These are phyloP conservation scores for Cantharis nigra DNA, from an alignment of 2,888 invertebrate genomes.

Conservation along the genomic window DNA sequence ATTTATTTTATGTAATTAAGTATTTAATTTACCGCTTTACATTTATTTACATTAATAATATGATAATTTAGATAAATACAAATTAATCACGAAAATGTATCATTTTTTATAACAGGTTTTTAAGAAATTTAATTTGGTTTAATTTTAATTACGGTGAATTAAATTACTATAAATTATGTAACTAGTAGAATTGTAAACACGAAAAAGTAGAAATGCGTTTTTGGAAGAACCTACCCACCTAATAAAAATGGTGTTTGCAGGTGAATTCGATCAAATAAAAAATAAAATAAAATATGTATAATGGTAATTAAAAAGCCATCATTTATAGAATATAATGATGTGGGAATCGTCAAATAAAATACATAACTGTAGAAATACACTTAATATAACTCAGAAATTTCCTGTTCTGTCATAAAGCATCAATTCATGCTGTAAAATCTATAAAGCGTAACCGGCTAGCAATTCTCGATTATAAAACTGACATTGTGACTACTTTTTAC, in stretches of 20 bases:
- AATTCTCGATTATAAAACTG: constrained; percentile 6
- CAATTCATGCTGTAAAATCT: constrained; percentile 47
- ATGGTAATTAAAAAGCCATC: neutral
- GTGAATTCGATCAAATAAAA: neutral
- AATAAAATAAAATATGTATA: neutral
- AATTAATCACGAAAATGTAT: neutral
- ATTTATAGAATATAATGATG: neutral
- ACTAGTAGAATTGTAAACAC: neutral
- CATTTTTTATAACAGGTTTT: neutral
- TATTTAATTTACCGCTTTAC: neutral
- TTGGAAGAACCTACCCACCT: neutral
- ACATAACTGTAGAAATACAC: constrained; percentile 44
- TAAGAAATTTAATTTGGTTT: neutral
- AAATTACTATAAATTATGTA: neutral
- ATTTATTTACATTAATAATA: neutral
- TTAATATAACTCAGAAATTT: constrained; percentile 46
- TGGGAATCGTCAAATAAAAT: constrained; percentile 7
- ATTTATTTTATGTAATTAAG: neutral
- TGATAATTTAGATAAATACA: neutral
- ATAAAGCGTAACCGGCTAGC: constrained; percentile 42
- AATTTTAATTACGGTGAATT: neutral
- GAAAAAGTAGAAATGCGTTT: neutral
- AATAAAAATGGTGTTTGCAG: neutral
- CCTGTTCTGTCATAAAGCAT: constrained; percentile 52
- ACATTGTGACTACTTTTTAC: neutral